phyloP scores from a whole-genome alignment of 1,140 invertebrate genomes.

The Dendroctonus ponderosae region DNA sequence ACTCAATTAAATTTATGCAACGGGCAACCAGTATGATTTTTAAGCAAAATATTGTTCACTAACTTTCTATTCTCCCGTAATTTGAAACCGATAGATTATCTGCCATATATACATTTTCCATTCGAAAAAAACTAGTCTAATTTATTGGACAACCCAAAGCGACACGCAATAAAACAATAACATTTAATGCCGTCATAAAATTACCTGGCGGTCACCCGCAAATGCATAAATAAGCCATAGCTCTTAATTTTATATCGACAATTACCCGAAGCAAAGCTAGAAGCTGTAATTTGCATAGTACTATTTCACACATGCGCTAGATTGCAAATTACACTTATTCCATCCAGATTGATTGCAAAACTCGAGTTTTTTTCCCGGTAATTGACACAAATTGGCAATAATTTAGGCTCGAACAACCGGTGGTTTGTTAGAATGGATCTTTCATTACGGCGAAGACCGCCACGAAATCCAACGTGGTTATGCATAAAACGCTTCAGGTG shows the following conservation, averaged over 20 bases:
- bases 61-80: no score
- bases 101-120: no score
- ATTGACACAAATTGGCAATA: constrained; percentile 29
- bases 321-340: constrained; percentile 17
- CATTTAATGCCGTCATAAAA: constrained; percentile 3
- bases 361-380: constrained; percentile 4
- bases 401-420: constrained; percentile 14
- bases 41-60: no score
- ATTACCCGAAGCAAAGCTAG: constrained; percentile 7
- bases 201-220: neutral
- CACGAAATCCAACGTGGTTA: constrained; percentile 10
- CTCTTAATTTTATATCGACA: neutral
- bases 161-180: neutral
- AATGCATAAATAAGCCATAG: constrained; percentile 13
- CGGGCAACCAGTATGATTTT: no score
- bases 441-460: constrained; percentile 19
- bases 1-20: no score
- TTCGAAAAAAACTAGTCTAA: no score
- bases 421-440: constrained; percentile 20
- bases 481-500: constrained; percentile 18
- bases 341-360: constrained; percentile 16
- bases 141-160: no score
- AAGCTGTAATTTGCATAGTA: constrained; percentile 12
- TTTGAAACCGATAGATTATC: no score
- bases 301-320: constrained; percentile 7